Conservation (phyloP, 2,113 vertebrate genomes). For the Gobiocypris rarus region DNA sequence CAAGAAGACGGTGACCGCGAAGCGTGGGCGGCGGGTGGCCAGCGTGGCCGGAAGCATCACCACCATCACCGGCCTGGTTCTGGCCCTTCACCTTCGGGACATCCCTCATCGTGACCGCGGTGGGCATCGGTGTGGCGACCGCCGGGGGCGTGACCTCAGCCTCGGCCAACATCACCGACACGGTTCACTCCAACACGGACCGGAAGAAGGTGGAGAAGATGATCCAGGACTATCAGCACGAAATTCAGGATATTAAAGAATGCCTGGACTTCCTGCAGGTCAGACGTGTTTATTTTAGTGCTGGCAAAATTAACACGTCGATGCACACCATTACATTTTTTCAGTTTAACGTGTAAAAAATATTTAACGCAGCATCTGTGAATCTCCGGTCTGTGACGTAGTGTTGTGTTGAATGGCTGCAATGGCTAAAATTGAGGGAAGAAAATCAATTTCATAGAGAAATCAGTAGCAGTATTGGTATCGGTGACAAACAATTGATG, state of each 20-base stretch:
- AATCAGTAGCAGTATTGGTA: too few relatives aligned
- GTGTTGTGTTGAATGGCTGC: too few relatives aligned
- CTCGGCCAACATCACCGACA: slow-evolving; percentile 79
- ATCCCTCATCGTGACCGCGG: slow-evolving; percentile 77
- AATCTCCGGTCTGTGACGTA: too few relatives aligned
- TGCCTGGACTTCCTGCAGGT: slow-evolving; percentile 79
- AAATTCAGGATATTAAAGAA: slow-evolving; percentile 75
- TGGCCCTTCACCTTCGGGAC: slow-evolving; percentile 79
- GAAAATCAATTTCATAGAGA: too few relatives aligned
- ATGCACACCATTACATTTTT: too few relatives aligned
- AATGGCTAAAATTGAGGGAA: too few relatives aligned
- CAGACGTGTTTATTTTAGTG: neutral
- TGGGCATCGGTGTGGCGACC: slow-evolving; percentile 77
- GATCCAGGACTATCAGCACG: slow-evolving; percentile 73
- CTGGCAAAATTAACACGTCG: too few relatives aligned
- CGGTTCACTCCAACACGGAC: slow-evolving; percentile 75
- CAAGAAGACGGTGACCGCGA: slow-evolving; percentile 72
- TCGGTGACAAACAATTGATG: too few relatives aligned
- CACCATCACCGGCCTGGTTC: slow-evolving; percentile 77
- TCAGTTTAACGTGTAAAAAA: too few relatives aligned
- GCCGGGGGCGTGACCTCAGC: slow-evolving; percentile 76
- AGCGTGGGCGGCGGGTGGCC: slow-evolving; percentile 74
- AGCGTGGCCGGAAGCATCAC: slow-evolving; percentile 76
- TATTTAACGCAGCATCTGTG: too few relatives aligned
- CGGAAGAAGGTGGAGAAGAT: slow-evolving; percentile 79